Conservation (phyloP, 2,888 invertebrate genomes). For the Crematogaster levior region DNA sequence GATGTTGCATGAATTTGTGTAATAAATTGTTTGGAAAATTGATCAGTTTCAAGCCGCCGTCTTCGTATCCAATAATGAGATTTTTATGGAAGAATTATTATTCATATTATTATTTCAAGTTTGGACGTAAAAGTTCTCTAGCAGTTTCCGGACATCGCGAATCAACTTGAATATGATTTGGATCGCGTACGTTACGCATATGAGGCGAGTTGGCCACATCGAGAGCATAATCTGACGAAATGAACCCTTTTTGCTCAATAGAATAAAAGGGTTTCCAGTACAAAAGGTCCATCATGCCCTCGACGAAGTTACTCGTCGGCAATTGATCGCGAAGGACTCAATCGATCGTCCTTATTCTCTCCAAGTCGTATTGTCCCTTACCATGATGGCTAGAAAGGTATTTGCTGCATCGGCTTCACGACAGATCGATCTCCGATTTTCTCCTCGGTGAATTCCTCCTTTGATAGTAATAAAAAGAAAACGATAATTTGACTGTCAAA, state of each 20-base stretch:
- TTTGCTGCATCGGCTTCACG: neutral
- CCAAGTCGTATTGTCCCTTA: conserved; percentile 96
- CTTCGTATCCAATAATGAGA: neutral
- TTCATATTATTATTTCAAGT: neutral
- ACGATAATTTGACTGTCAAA: neutral
- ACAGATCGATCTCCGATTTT: neutral
- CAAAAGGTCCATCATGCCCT: conserved; percentile 69
- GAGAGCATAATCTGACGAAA: conserved; percentile 18
- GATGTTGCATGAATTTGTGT: neutral
- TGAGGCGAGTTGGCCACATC: too few species aligned
- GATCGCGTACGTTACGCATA: neutral
- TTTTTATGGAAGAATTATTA: neutral
- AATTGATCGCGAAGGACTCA: conserved; percentile 90
- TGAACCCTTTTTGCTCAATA: conserved; percentile 57
- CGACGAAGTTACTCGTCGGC: conserved; percentile 86
- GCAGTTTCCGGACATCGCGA: neutral
- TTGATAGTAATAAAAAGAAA: neutral
- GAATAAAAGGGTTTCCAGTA: conserved; percentile 79
- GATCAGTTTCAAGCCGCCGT: neutral
- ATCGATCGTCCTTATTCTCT: conserved; percentile 96
- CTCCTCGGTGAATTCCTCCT: neutral
- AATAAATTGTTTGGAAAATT: neutral
- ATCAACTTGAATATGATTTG: neutral
- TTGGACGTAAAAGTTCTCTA: neutral
- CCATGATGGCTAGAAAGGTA: conserved; percentile 94